Evolutionary conservation across 2,888 invertebrate genomes (phyloP), one percentile per base, ranked within the genome.

Genomic region (Napeogenes inachia): DNA sequence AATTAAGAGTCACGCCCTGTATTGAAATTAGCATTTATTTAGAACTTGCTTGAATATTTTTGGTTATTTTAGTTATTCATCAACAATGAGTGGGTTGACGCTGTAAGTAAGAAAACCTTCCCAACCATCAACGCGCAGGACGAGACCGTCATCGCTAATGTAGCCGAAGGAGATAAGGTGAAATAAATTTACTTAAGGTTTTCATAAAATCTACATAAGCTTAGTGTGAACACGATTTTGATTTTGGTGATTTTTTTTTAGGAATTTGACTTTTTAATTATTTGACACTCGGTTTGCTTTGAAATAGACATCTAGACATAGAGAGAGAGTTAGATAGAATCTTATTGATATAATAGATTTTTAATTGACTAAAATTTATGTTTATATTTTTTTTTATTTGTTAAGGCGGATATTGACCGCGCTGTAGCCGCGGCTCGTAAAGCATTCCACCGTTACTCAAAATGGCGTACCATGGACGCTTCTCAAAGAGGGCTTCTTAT

Each of bases 111-210:
- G 57, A 97, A 96, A 81, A 96, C 94, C 0, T 99, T 98, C 82
- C 86, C 94, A 12, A 95, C 96, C 0, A 80, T 95, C 68, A 97
- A 98, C 80, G 98, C 98, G 33, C 89, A 94, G 32, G 95, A 93
- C 72, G 96, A 93, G 61, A 89, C 93, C 71, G 92, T 93, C 69
- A 95, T 97, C 66, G 83, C 91, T 13, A 92, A 95, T 73, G 93
- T 97, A 12, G 92, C 96, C 55, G 97, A 97, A 89, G 98, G 94
- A 56, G 95, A 95, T 79, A 95, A 95, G 92, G 95, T 95, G 88
- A 10, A 21, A 45, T 56, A 47, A 35, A 56, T 8, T 47, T 10
- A 21, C 38, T 10, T 21, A n/a, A n/a, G 32, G n/a, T 42, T 21
- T 53, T 32, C 3, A 45, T 32, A 4, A 13, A 38, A 12, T 53